Evolutionary conservation across 2,113 vertebrate species (phyloP), one percentile per base, ranked within the genome.

Genomic region (Zapus hudsonius): DNA sequence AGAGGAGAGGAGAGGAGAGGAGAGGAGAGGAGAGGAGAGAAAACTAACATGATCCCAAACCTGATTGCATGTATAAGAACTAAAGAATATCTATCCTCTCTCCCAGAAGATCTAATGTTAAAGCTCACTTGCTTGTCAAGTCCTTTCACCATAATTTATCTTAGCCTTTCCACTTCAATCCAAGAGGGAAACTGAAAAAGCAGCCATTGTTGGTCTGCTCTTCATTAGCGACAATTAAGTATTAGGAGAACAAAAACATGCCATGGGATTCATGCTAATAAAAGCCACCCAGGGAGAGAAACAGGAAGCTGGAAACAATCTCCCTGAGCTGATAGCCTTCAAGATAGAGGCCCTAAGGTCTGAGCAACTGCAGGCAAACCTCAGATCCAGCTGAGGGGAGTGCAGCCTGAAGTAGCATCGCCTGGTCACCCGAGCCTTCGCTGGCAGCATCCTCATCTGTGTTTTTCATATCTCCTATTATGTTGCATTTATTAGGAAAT

Each of bases 201-300:
- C 97, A 96, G 97, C 95, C 95, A 92, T 97, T 19, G 12, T 95
- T 97, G 97, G 97, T 98, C 98, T 98, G 98, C 95, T 97, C 97
- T 96, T 98, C 97, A 95, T 98, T 98, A 98, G 92, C 97, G 92
- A 97, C 97, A 98, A 98, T 98, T 98, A 98, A 97, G 97, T 97
- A 94, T 96, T 97, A 96, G 97, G 97, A 97, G 97, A 98, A 98
- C 95, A 94, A 98, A 98, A 98, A 97, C 96, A 97, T 96, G 96
- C 96, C 97, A 97, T 86, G 95, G 94, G 47, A 98, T 98, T 98
- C 97, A 98, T 97, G 96, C 96, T 96, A 96, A 96, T 95, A 96
- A 96, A 98, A 98, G 96, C 97, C 98, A 98, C 98, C 98, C 97
- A 98, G 97, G 55, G 97, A 98, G 98, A 97, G 86, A 0, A 95